These are phyloP conservation scores for Aleiodes testaceus DNA, from an alignment of 2,888 invertebrate genomes.

Conservation along the genomic window DNA sequence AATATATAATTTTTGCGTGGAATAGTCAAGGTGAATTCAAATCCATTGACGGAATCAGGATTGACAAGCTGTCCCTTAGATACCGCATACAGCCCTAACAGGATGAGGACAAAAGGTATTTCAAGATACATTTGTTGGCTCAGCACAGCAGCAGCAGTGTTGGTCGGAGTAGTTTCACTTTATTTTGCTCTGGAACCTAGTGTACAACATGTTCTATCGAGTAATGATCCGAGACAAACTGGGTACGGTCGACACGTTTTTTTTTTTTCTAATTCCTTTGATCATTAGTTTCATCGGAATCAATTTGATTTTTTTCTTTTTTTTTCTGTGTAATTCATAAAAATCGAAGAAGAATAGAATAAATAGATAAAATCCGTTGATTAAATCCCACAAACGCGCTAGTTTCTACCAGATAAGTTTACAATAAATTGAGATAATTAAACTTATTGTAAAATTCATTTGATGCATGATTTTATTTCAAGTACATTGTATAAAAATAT, in stretches of 20 bases:
- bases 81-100: constrained; percentile 56
- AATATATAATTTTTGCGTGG: constrained; percentile 64
- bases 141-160: constrained; percentile 63
- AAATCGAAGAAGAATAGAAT: too few species aligned
- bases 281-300: constrained; percentile 42
- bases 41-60: constrained; percentile 63
- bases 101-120: constrained; percentile 64
- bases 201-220: constrained; percentile 66
- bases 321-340: constrained; percentile 41
- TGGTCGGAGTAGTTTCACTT: constrained; percentile 68
- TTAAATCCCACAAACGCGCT: neutral
- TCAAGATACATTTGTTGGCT: constrained; percentile 65
- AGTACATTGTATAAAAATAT: constrained; percentile 11
- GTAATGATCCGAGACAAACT: constrained; percentile 68
- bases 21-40: constrained; percentile 61
- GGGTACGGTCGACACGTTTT: constrained; percentile 66
- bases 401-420: neutral
- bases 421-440: constrained; percentile 49
- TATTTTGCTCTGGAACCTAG: constrained; percentile 69
- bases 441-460: constrained; percentile 66
- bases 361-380: too few species aligned
- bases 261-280: constrained; percentile 57
- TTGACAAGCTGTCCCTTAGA: constrained; percentile 63
- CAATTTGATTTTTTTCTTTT: too few species aligned
- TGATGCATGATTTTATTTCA: constrained; percentile 55